Evolutionary conservation across 2,113 vertebrate species (phyloP), one percentile per base, ranked within the genome.

Genomic region (Stigmatopora argus): DNA sequence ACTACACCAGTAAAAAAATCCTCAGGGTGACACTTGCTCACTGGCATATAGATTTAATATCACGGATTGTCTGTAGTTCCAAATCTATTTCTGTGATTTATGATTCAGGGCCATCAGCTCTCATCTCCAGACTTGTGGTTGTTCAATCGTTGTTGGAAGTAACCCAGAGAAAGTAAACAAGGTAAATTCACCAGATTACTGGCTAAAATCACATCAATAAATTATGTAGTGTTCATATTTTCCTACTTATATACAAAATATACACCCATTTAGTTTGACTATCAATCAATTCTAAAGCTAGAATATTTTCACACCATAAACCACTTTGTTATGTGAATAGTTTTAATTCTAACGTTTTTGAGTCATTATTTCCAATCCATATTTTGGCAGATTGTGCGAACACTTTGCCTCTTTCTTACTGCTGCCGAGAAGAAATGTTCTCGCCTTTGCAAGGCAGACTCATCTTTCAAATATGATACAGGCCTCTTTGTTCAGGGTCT

Each of bases 141-240:
- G 96, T 74, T 98, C 97, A 15, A 91, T 99, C 9, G 95, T 99
- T 1, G 92, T 99, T 71, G 97, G 97, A 78, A 98, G 95, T 90
- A 98, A 95, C 26, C 91, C 95, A 70, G 95, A 98, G 74, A 98
- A 98, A 93, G 92, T 98, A 64, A 99, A 99, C 83, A 99, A 98
- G 94, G 97, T 99, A 91, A 62, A 55, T 70, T 47, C 52, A 26
- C 41, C 14, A 17, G 23, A 52, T 68, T 52, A 73, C 26, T 63
- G 47, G 52, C 62, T 68, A 34, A 58, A 60, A 64, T 51, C 67
- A 67, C 21, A 56, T 3, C 38, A 41, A 7, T 41, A 62, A 12
- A 69, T n/a, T n/a, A n/a, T n/a, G 47, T 58, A 63, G 57, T 64
- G 18, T 17, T 31, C 45, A 62, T 55, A 12, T 23, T 52, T 23